Evolutionary conservation across 37 sponge, comb jelly and placozoan genomes (phyloP).

Genomic region (Beroe ovata): DNA sequence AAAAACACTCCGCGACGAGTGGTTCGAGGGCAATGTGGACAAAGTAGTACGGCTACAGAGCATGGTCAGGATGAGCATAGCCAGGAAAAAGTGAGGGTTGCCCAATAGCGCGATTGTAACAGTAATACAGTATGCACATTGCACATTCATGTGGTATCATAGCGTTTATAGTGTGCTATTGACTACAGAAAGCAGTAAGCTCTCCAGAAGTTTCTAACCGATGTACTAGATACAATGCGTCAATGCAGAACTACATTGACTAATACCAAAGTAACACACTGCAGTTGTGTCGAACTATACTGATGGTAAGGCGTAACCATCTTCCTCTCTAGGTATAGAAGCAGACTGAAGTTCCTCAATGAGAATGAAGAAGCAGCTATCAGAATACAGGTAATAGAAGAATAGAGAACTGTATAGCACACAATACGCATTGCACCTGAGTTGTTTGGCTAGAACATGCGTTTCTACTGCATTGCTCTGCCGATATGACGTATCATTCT

Average conservation of each 20-base stretch:
- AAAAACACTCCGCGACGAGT: constrained; percentile 47
- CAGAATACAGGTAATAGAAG: constrained; percentile 70
- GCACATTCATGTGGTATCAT: too few species aligned
- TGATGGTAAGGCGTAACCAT: neutral
- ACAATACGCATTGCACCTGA: neutral
- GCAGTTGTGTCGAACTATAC: neutral
- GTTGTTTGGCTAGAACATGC: too few species aligned
- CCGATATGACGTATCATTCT: too few species aligned
- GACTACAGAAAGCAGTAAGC: too few species aligned
- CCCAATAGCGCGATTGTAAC: too few species aligned
- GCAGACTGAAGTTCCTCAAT: constrained; percentile 78
- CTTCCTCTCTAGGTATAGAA: constrained; percentile 68
- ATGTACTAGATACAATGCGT: too few species aligned
- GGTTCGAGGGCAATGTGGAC: constrained; percentile 59
- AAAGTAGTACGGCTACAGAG: constrained; percentile 47
- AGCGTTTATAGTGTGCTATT: too few species aligned
- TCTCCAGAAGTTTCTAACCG: too few species aligned
- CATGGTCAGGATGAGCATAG: constrained; percentile 41
- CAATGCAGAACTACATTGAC: too few species aligned
- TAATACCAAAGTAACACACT: too few species aligned
- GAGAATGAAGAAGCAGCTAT: constrained; percentile 73
- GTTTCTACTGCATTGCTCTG: too few species aligned
- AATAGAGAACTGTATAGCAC: neutral
- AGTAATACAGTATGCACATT: too few species aligned
- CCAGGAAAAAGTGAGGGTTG: constrained; percentile 58